Conservation (phyloP, 2,797 vertebrate genomes). For the Lithobates sylvaticus region DNA sequence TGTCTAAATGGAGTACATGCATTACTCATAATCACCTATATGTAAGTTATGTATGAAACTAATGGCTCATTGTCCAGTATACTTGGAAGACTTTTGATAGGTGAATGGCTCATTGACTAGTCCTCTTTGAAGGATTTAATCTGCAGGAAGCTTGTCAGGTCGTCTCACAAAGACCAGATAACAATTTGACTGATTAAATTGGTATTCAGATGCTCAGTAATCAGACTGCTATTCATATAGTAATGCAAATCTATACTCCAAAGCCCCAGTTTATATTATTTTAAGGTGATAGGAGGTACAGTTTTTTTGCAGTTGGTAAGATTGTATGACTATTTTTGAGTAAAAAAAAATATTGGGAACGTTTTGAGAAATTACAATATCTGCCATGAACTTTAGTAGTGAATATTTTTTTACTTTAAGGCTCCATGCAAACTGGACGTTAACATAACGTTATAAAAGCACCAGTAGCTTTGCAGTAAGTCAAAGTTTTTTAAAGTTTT, state of each 20-base stretch:
- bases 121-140: neutral
- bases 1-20: neutral
- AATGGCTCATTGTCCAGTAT: neutral
- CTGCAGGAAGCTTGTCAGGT: neutral
- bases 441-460: no score
- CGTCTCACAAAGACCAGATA: constrained; percentile 1
- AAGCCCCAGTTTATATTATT: neutral
- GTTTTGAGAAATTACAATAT: no score
- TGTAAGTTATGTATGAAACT: neutral
- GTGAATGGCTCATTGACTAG: neutral
- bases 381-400: no score
- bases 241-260: neutral
- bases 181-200: neutral
- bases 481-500: no score
- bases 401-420: no score
- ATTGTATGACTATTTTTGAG: no score
- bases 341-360: no score
- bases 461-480: no score
- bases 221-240: constrained; percentile 21
- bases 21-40: neutral
- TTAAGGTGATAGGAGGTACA: neutral
- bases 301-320: no score
- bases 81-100: neutral
- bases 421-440: no score
- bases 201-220: constrained; percentile 13